A percentile compares a stretch with the other conserved stretches of the same genome.
Conservation (phyloP, 1,140 invertebrate genomes). For the Akabosia matsudoensis region DNA sequence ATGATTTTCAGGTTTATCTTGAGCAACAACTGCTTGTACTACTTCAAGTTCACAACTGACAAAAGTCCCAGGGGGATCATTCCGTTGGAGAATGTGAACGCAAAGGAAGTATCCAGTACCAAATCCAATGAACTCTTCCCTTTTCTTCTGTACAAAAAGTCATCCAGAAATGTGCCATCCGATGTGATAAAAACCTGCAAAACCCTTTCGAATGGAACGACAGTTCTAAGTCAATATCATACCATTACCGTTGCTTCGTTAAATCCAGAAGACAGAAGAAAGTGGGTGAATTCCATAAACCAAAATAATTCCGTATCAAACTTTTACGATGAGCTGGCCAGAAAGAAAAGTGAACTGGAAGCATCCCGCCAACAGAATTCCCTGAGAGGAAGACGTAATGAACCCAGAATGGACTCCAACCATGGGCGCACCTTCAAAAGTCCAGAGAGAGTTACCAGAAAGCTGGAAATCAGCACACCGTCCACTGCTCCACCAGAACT, state of each 20-base stretch:
- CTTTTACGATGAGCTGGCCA: slow-evolving; percentile 33
- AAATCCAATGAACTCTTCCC: slow-evolving; percentile 24
- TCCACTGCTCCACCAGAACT: slow-evolving; percentile 3
- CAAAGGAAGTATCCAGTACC: slow-evolving; percentile 6
- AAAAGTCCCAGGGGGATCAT: slow-evolving; percentile 98
- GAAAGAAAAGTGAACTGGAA: slow-evolving; percentile 34
- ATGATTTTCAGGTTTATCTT: slow-evolving; percentile 74
- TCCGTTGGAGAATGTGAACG: slow-evolving; percentile 71
- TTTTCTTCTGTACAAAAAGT: slow-evolving; percentile 50
- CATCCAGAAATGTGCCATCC: slow-evolving; percentile 73
- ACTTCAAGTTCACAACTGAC: slow-evolving; percentile 98
- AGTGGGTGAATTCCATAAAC: slow-evolving; percentile 36
- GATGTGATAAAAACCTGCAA: slow-evolving; percentile 96
- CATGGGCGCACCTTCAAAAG: background rate
- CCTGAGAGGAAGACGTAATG: background rate
- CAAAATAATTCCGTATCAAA: slow-evolving; percentile 38
- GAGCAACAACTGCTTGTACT: slow-evolving; percentile 98
- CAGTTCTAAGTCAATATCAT: slow-evolving; percentile 66
- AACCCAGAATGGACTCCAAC: background rate
- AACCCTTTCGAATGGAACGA: slow-evolving; percentile 95
- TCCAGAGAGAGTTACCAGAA: slow-evolving; percentile 12
- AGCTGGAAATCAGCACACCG: slow-evolving; percentile 41
- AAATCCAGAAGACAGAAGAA: background rate
- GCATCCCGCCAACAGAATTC: background rate
- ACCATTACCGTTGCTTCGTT: background rate